Base-by-base conservation (phyloP, 2,113 vertebrate species). In the Lepus europaeus region DNA sequence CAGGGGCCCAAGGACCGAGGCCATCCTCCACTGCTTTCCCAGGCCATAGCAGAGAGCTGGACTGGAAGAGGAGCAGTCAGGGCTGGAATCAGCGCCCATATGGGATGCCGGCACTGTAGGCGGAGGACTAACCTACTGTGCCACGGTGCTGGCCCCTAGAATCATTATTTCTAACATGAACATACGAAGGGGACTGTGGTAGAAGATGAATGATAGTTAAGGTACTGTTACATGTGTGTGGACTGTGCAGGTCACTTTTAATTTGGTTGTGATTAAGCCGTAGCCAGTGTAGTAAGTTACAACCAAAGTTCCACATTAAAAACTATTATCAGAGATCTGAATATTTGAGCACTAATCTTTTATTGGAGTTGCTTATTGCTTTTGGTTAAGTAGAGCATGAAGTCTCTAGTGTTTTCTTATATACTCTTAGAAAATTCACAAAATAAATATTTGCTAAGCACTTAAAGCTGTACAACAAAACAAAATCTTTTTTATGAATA, bases 251-350 rank as follows among this genome's bases (percentile, higher is more conserved):
- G 78, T 63, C 80, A 20, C 31, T 79, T 66, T 90, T 49, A 80
- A 29, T 70, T 87, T 90, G 36, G 19, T 90, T 88, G 29, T 96
- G 66, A 63, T 61, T 33, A 94, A 76, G 19, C 45, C 93, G 7
- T 95, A 68, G 68, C 6, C 88, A 68, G 61, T 90, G 72, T 29
- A 33, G 36, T 51, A 66, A 90, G 22, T 94, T 91, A 89, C 4
- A 91, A 53, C 53, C n/a, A 93, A 72, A 83, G 36, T 16, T 87
- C 51, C 3, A 51, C 10, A n/a, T 78, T 95, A 93, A 95, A 96
- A 77, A 73, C 39, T 91, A 12, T 81, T 74, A 80, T 51, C 22
- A 77, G 14, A 82, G 17, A 20, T 77, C 25, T 88, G 59, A 96
- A 95, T 49, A 70, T 93, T 72, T 80, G 72, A 84, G 17, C 51